Conservation (phyloP, 2,888 invertebrate genomes). For the Sphaerophoria rueppellii region DNA sequence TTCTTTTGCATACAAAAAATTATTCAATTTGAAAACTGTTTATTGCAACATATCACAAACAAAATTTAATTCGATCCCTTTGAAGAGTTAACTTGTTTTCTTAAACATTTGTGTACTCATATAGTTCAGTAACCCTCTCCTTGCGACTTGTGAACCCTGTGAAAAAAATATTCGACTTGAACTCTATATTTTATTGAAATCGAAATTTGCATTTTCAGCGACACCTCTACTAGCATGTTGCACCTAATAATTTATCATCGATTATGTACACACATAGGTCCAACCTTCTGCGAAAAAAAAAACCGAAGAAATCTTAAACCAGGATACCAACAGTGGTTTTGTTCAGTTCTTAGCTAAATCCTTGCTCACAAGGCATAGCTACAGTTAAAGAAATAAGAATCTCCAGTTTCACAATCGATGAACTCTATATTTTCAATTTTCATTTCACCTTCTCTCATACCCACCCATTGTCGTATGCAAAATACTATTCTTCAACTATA, state of each 20-base stretch:
- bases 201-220: slow-evolving; percentile 61
- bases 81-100: not conserved
- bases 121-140: slow-evolving; percentile 19
- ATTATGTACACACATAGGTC: slow-evolving; percentile 48
- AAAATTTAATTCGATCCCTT: slow-evolving; percentile 6
- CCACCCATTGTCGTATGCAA: slow-evolving; percentile 73
- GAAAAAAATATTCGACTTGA: slow-evolving; percentile 25
- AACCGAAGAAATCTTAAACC: slow-evolving; percentile 66
- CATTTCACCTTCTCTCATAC: slow-evolving; percentile 65
- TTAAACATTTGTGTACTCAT: not conserved
- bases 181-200: slow-evolving; percentile 31
- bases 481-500: slow-evolving; percentile 61
- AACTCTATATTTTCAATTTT: slow-evolving; percentile 69
- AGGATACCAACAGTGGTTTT: slow-evolving; percentile 60
- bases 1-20: not conserved
- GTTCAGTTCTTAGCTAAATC: slow-evolving; percentile 22
- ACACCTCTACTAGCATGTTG: slow-evolving; percentile 24
- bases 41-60: not conserved
- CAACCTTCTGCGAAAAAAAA: slow-evolving; percentile 41
- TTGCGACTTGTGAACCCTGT: not conserved
- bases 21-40: not conserved
- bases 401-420: slow-evolving; percentile 45
- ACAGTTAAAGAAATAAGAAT: slow-evolving; percentile 11
- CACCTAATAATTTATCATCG: slow-evolving; percentile 68
- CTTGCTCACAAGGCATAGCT: slow-evolving; percentile 49